Base-by-base conservation (phyloP, 37 sponge, comb jelly and placozoan species). In the Halichondria panicea region DNA sequence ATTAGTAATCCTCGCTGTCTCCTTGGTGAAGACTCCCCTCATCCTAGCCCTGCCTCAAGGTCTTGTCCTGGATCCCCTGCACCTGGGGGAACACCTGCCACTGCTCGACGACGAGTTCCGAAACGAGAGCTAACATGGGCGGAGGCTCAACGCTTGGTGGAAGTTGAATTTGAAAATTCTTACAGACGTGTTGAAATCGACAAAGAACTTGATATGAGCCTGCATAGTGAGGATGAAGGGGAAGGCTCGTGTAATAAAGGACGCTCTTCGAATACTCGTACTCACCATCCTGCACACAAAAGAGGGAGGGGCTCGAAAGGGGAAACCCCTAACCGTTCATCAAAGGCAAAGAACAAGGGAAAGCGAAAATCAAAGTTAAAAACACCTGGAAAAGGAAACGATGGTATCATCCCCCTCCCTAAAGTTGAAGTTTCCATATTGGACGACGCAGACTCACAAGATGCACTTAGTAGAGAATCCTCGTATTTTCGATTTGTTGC, bases 71-170 rank as follows among this genome's bases (percentile, higher is more conserved):
- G 43, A 22, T 72, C 73, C 19, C 73, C 73, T 2, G 48, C 11
- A 24, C 6, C 53, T 58, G 21, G 54, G 40, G 38, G 43, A n/a
- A 81, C 87, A 0, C 87, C 87, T 2, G 53, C 40, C 30, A 46
- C 45, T 9, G 22, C 69, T 8, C n/a, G 57, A 45, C 37, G 84
- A 42, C 82, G 80, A 70, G 70, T 42, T 53, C 38, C 74, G 19
- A 77, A 76, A 40, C 55, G 86, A n/a, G 85, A 85, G 6, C 70
- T 93, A 9, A 93, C 93, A 32, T 93, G 91, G 74, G 90, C 80
- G 9, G 93, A 93, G 61, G 72, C 93, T 1, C 93, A 93, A 48
- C 64, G 82, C 25, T 36, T 93, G 43, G 93, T 93, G 30, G 88
- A 93, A 62, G 82, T 85, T 35, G 84, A 93, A 37, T 76, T 89